These are phyloP conservation scores for Cichlasoma orientale DNA, from an alignment of 2,797 vertebrate species.

Conservation along the genomic window DNA sequence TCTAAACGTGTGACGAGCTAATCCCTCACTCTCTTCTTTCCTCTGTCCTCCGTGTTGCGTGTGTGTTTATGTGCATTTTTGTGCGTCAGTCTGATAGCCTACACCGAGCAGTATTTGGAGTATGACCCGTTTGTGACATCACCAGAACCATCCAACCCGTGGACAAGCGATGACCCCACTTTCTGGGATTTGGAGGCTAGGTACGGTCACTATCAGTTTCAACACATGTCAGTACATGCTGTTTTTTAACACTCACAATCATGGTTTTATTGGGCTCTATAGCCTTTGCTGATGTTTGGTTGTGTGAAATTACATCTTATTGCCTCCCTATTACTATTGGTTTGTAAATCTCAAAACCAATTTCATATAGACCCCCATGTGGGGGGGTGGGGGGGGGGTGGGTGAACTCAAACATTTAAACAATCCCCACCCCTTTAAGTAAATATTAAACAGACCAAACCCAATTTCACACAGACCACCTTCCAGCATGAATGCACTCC, in stretches of 20 bases:
- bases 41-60: neutral
- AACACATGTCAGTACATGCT: neutral
- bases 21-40: neutral
- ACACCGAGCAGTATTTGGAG: slow-evolving; percentile 94
- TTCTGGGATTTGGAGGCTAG: slow-evolving; percentile 95
- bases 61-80: neutral
- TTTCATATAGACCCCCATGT: neutral
- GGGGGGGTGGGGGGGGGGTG: too few relatives aligned
- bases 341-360: neutral
- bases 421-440: neutral
- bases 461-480: neutral
- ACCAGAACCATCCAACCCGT: slow-evolving; percentile 94
- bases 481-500: neutral
- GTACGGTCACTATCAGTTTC: slow-evolving; percentile 67
- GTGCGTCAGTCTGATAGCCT: slow-evolving; percentile 88
- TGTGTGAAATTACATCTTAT: too few relatives aligned
- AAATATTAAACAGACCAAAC: neutral
- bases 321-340: neutral
- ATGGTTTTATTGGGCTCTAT: neutral
- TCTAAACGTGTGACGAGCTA: neutral
- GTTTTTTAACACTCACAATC: too few relatives aligned
- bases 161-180: slow-evolving; percentile 90
- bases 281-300: neutral
- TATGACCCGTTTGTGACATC: slow-evolving; percentile 92
- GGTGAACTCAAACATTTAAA: neutral